Evolutionary conservation across 2,113 vertebrate species (phyloP), one percentile per base, ranked within the genome.

Genomic region (Phocoena phocoena): DNA sequence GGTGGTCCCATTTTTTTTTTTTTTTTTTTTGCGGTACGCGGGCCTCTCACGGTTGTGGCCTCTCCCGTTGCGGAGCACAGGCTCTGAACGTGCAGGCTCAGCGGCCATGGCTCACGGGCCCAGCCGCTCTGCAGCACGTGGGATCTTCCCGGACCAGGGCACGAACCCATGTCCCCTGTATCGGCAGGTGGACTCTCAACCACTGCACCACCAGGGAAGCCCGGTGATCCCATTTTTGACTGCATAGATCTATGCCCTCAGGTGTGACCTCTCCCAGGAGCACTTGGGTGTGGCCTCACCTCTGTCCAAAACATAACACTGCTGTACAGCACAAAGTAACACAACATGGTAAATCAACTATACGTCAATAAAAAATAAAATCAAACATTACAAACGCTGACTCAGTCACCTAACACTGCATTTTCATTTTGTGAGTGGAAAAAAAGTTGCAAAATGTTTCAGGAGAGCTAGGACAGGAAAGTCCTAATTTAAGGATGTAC

Each of bases 241-340:
- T 1, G 6, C 60, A 20, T 18, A 13, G n/a, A 9, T 55, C 70
- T 25, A 4, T 8, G 38, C 31, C 26, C 36, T 17, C 55, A 9
- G n/a, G 8, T 38, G 53, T 33, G 18, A 71, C 44, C 23, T 1
- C 6, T 53, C 31, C 74, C 2, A 0, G 15, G 10, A 13, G 31
- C 44, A 41, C 26, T 10, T 38, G 11, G 7, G 55, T 7, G n/a
- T 33, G 47, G 15, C 15, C n/a, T 89, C 12, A 0, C 14, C 44
- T 65, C n/a, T 5, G n/a, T 53, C 11, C 20, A n/a, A 36, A 67
- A 68, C 38, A 28, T 55, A 44, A 58, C 47, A 0, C 47, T 15
- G 50, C 18, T 79, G 1, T 55, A 79, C 0, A 0, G 18, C 76
- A n/a, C 28, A 55, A 79, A 55, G 20, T n/a, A n/a, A 79, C 50